Percentiles rank a stretch among this genome's conserved stretches.
Evolutionary conservation across 2,797 vertebrate genomes (phyloP).

Genomic region (Novumbra hubbsi): DNA sequence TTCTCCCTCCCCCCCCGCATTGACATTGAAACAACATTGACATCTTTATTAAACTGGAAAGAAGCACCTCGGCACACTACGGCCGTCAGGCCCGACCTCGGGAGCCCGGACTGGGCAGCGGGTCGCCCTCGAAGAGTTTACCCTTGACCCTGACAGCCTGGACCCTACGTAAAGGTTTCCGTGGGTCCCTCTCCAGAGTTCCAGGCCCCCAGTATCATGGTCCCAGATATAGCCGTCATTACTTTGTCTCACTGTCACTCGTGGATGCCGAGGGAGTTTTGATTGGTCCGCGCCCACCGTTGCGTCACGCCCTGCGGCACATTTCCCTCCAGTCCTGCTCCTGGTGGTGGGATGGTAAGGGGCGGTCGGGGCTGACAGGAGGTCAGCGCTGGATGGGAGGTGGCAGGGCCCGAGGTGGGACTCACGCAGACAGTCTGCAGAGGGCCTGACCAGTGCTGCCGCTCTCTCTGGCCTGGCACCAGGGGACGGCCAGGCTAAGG

Average conservation of each 20-base stretch:
- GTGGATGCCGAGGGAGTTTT: constrained; percentile 50
- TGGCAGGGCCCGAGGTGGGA: constrained; percentile 36
- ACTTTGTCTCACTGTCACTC: constrained; percentile 49
- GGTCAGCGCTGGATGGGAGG: constrained; percentile 43
- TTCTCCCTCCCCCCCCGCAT: too few species aligned
- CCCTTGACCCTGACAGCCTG: background rate
- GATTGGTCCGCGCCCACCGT: constrained; percentile 61
- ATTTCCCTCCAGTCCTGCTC: constrained; percentile 21
- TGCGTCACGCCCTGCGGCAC: constrained; percentile 39
- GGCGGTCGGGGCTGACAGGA: constrained; percentile 44
- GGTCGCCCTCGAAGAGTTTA: background rate
- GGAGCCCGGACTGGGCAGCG: background rate
- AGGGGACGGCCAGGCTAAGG: constrained; percentile 39
- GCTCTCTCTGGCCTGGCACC: constrained; percentile 53
- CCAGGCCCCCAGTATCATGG: constrained; percentile 27
- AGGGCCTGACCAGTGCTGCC: constrained; percentile 50
- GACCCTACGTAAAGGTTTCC: background rate
- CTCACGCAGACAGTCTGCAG: constrained; percentile 49
- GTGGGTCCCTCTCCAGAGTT: constrained; percentile 36
- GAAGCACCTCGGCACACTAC: background rate
- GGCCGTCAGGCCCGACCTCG: background rate
- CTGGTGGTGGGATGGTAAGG: constrained; percentile 30
- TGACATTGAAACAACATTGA: background rate
- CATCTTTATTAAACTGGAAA: background rate
- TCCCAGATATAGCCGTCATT: constrained; percentile 64